phyloP scores from a whole-genome alignment of 2,113 vertebrate species.

The Galbula dea region DNA sequence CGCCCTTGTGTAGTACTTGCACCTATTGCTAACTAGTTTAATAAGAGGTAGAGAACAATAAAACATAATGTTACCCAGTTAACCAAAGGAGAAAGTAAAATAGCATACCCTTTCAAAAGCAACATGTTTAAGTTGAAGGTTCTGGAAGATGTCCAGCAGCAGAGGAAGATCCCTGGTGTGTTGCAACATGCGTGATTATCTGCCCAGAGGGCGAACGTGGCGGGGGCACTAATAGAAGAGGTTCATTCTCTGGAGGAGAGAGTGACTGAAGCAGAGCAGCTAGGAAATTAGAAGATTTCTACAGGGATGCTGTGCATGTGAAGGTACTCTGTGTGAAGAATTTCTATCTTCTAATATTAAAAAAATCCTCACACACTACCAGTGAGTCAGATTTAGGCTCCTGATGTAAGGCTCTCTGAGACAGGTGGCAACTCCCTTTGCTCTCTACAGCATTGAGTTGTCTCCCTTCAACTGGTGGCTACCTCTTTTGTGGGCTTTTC shows the following conservation, averaged over 20 bases:
- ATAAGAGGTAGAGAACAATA: background rate
- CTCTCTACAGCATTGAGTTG: accelerated
- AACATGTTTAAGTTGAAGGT: background rate
- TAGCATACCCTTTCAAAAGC: background rate
- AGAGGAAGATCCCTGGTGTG: background rate
- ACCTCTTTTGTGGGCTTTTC: background rate
- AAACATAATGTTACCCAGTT: background rate
- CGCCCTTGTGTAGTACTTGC: background rate
- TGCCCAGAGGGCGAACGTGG: background rate
- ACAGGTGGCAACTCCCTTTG: background rate
- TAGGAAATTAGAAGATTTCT: background rate
- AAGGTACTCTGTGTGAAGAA: background rate
- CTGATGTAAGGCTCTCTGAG: accelerated
- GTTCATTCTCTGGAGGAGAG: background rate
- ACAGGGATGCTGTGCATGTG: background rate
- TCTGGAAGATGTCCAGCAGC: background rate
- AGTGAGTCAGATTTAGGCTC: background rate
- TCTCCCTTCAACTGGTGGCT: background rate
- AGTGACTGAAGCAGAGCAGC: background rate
- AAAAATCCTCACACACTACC: background rate
- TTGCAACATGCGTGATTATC: too few species aligned
- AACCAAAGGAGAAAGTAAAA: background rate
- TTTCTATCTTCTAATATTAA: background rate
- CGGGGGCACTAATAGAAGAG: background rate
- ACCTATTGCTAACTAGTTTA: background rate